Percentiles rank a stretch among this genome's conserved stretches.
These are phyloP conservation scores for Ennomos quercinarius DNA, from an alignment of 2,888 invertebrate species.

Conservation along the genomic window DNA sequence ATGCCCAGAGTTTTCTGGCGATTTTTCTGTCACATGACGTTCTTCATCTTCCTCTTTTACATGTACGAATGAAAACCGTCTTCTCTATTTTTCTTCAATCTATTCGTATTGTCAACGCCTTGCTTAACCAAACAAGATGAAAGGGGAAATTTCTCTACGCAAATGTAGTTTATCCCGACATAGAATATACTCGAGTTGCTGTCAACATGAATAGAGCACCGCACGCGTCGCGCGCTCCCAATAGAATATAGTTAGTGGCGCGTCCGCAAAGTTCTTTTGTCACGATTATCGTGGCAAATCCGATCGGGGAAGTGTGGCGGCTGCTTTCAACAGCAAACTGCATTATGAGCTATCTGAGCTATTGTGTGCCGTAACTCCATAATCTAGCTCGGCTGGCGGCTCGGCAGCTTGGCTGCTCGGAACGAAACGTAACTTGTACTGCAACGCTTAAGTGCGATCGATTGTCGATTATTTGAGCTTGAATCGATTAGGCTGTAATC, in stretches of 20 bases:
- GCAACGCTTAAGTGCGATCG: slow-evolving; percentile 16
- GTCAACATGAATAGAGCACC: slow-evolving; percentile 65
- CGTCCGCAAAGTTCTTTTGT: slow-evolving; percentile 83
- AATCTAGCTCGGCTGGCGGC: slow-evolving; percentile 54
- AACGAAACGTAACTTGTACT: slow-evolving; percentile 49
- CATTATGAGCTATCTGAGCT: slow-evolving; percentile 81
- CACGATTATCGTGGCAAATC: slow-evolving; percentile 83
- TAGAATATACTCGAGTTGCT: slow-evolving; percentile 38
- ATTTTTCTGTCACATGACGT: too few relatives aligned
- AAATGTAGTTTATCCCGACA: slow-evolving; percentile 19
- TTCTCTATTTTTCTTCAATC: too few relatives aligned
- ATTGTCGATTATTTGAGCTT: slow-evolving; percentile 14
- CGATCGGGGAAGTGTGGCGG: slow-evolving; percentile 82
- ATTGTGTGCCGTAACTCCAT: slow-evolving; percentile 68
- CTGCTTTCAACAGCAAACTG: slow-evolving; percentile 81
- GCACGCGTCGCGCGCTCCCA: slow-evolving; percentile 61
- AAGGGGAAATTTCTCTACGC: slow-evolving; percentile 11
- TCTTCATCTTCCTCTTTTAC: too few relatives aligned
- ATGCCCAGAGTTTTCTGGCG: too few relatives aligned
- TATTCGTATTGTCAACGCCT: background rate
- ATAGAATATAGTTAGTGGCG: slow-evolving; percentile 62
- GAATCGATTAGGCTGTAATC: slow-evolving; percentile 13
- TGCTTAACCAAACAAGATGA: slow-evolving; percentile 22
- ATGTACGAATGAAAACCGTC: too few relatives aligned
- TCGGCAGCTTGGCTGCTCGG: slow-evolving; percentile 46